Base-by-base conservation (phyloP, 1,140 invertebrate genomes). In the Stegodyphus dumicola region DNA sequence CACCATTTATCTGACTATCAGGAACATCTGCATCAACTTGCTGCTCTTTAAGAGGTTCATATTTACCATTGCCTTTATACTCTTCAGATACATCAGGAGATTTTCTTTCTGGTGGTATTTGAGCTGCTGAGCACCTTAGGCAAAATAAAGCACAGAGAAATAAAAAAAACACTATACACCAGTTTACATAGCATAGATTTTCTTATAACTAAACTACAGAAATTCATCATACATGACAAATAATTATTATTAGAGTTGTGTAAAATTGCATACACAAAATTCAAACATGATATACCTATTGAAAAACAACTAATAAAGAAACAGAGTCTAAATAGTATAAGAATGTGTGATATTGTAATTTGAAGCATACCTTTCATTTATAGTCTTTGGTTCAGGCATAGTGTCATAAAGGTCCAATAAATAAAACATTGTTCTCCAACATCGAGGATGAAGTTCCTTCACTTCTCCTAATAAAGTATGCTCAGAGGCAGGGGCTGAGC, bases 361-460 rank as follows among this genome's bases (percentile, higher is more conserved):
- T 33, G 33, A 33, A 33, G 33, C 65, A 49, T 87, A 86, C 77
- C 78, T 91, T 87, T 93, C 93, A 17, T 92, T 93, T 13, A 98
- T 95, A 0, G 96, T 98, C 90, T 98, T 98, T 0, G 96, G 96
- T 89, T 98, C 97, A 0, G 97, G 96, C 93, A 96, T 95, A 17
- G 95, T 97, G 5, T 96, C 96, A 90, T 99, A 98, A 33, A 98
- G 91, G 89, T 98, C 96, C 56, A 99, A 91, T 17, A 99, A 92
- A 90, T 97, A 94, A 90, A 97, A 98, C 87, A 99, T 94, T 7
- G 96, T 98, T 89, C 95, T 95, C 97, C 97, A 99, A 89, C 97
- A 99, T 87, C 94, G 93, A 13, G 96, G 95, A 2, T 94, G 95
- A 83, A 88, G 88, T 48, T 90, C 91, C 75, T 90, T 91, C 77